phyloP scores from a whole-genome alignment of 2,113 vertebrate species.

The Atrichornis clamosus region DNA sequence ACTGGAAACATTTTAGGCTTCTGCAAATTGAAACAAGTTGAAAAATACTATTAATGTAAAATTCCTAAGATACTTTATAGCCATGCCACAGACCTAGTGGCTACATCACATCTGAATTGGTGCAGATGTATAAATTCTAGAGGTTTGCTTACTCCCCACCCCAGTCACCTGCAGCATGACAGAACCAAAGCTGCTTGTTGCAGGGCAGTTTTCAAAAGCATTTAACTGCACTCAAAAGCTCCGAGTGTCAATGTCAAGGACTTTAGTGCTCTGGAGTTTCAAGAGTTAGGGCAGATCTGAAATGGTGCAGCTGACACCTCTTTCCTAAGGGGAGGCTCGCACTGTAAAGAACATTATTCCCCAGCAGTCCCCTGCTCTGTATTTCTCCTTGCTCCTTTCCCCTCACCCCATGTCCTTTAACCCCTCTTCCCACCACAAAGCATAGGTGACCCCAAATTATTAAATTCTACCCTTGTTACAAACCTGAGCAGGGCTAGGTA shows the following conservation, averaged over 20 bases:
- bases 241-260: not conserved
- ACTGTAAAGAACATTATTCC: not conserved
- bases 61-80: not conserved
- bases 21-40: not conserved
- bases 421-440: conserved; percentile 32
- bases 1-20: not conserved
- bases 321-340: not conserved
- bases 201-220: not conserved
- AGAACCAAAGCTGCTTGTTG: not conserved
- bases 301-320: not conserved
- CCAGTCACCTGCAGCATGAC: not conserved
- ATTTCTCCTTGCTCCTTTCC: not conserved
- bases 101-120: not conserved
- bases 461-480: conserved; percentile 1
- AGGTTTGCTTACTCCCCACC: not conserved
- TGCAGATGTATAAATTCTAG: not conserved
- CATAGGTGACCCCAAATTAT: conserved; percentile 59
- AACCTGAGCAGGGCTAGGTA: conserved; percentile 51
- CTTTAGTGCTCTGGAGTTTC: not conserved
- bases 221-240: not conserved
- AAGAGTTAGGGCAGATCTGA: not conserved
- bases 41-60: not conserved
- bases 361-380: conserved; percentile 5
- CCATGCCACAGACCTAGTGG: not conserved
- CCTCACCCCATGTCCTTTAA: not conserved